Percentiles rank a stretch among this genome's conserved stretches.
Conservation (phyloP, 2,797 vertebrate genomes). For the Poeciliopsis infans region DNA sequence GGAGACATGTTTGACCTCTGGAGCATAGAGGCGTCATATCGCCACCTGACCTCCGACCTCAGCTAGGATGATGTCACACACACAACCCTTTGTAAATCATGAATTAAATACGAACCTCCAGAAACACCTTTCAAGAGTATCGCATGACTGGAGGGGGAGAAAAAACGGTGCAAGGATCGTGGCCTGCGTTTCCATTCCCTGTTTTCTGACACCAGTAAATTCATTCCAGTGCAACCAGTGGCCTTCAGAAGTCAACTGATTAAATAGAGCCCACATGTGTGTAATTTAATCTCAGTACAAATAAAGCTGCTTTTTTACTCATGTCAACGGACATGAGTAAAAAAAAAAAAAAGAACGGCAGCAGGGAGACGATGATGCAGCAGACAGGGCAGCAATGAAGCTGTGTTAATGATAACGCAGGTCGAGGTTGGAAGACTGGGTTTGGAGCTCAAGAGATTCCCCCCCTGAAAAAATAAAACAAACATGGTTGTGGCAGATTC, state of each 20-base stretch:
- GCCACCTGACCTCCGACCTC: constrained; percentile 52
- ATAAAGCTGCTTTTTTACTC: background rate
- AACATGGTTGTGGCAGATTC: background rate
- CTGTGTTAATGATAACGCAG: background rate
- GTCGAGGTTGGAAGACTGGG: background rate
- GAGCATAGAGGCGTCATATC: constrained; percentile 42
- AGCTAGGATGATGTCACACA: constrained; percentile 35
- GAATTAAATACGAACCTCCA: constrained; percentile 33
- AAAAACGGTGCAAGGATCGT: background rate
- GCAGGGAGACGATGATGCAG: background rate
- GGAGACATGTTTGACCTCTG: constrained; percentile 45
- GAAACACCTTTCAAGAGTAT: constrained; percentile 1
- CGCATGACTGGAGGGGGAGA: background rate
- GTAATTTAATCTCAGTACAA: background rate
- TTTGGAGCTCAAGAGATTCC: background rate
- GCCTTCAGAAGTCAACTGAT: background rate
- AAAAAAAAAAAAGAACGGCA: background rate
- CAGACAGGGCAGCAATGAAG: background rate
- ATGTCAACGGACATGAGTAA: background rate
- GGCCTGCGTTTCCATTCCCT: background rate
- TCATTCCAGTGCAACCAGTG: background rate
- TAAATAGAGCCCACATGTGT: background rate
- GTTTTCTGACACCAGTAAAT: background rate
- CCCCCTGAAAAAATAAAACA: background rate
- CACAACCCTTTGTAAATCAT: constrained; percentile 27